These are phyloP conservation scores for Chaunax sp. DNA, from an alignment of 2,797 vertebrate species.

Conservation along the genomic window DNA sequence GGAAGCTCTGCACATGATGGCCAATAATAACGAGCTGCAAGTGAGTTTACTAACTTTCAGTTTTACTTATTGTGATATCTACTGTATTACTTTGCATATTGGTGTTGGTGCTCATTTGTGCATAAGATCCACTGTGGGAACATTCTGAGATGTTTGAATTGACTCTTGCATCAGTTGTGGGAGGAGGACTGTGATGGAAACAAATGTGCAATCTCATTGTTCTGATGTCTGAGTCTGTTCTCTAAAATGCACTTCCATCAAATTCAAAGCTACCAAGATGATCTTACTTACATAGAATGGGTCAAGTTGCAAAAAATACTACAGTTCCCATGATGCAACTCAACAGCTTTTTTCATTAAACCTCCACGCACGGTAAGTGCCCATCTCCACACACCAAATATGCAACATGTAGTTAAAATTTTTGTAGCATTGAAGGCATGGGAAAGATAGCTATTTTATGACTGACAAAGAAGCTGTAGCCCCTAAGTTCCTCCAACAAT, in stretches of 20 bases:
- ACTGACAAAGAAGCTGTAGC: not conserved
- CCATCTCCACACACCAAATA: not conserved
- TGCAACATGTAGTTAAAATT: too few relatives aligned
- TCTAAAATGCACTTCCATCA: not conserved
- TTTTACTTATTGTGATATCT: not conserved
- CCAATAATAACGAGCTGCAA: constrained; percentile 76
- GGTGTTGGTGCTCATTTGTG: too few relatives aligned
- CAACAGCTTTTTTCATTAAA: not conserved
- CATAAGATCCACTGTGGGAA: not conserved
- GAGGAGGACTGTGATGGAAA: constrained; percentile 3
- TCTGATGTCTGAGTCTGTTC: not conserved
- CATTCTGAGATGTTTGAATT: not conserved
- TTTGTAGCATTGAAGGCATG: too few relatives aligned
- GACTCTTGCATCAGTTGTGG: not conserved
- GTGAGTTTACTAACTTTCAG: constrained; percentile 65
- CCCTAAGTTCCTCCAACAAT: not conserved
- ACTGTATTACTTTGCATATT: not conserved
- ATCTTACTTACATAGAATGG: not conserved
- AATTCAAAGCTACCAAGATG: not conserved
- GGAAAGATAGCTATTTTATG: not conserved
- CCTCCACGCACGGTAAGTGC: not conserved
- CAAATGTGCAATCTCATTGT: not conserved
- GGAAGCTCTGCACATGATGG: constrained; percentile 61
- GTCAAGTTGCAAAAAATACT: not conserved
- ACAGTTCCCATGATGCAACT: constrained; percentile 11